Conservation (phyloP, 2,888 invertebrate species). For the Lordiphosa andalusiaca region DNA sequence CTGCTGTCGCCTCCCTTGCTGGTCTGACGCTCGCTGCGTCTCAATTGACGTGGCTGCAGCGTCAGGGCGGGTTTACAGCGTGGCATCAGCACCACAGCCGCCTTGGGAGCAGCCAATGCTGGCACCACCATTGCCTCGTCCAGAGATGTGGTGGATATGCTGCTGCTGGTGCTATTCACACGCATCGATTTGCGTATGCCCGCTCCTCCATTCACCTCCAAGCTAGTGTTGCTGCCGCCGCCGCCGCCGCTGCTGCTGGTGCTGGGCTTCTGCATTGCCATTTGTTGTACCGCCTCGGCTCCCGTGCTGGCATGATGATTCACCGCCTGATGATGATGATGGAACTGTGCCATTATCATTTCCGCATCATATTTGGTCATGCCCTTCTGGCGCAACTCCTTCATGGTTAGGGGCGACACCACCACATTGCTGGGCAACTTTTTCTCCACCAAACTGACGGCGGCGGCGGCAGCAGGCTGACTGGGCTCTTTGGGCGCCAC, state of each 20-base stretch:
- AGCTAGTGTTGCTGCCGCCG: no score
- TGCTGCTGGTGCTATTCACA: constrained; percentile 80
- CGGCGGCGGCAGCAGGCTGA: constrained; percentile 30
- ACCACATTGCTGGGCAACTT: constrained; percentile 64
- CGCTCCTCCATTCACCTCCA: no score
- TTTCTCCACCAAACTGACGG: constrained; percentile 52
- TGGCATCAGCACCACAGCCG: constrained; percentile 53
- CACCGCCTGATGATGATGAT: constrained; percentile 33
- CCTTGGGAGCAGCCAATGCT: constrained; percentile 26
- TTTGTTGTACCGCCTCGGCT: constrained; percentile 36
- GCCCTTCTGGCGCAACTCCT: constrained; percentile 91
- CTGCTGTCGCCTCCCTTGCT: constrained; percentile 29
- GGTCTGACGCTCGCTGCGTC: constrained; percentile 63
- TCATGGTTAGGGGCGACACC: constrained; percentile 85
- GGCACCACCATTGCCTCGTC: constrained; percentile 56
- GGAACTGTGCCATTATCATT: constrained; percentile 85
- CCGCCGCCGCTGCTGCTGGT: constrained; percentile 21
- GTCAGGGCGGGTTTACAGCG: constrained; percentile 46
- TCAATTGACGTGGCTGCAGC: constrained; percentile 48
- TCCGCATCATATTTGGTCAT: constrained; percentile 94
- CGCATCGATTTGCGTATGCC: constrained; percentile 77
- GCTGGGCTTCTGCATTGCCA: constrained; percentile 38
- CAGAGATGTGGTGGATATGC: constrained; percentile 78
- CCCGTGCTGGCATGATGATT: constrained; percentile 46
- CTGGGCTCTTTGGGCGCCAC: constrained; percentile 7